Evolutionary conservation across 2,113 vertebrate species (phyloP).

Genomic region (Sakesphorus luctuosus): DNA sequence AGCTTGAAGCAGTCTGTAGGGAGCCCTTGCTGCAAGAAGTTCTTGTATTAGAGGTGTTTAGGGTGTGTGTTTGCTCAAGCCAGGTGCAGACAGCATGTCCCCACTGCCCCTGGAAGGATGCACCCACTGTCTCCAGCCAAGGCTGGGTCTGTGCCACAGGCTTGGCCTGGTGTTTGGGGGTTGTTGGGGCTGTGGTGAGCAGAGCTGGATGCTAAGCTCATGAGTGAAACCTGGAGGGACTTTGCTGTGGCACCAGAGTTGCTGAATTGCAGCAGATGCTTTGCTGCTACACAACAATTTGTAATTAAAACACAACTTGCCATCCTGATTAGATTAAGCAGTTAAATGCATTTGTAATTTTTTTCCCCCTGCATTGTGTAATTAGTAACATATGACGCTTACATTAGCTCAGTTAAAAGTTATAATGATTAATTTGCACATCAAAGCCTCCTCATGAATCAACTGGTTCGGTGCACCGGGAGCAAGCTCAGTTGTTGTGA

Average conservation of each 20-base stretch:
- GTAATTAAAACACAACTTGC: slow-evolving; percentile 66
- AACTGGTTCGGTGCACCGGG: not conserved
- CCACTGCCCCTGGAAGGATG: not conserved
- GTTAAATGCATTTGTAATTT: slow-evolving; percentile 53
- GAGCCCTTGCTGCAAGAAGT: not conserved
- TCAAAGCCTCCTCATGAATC: slow-evolving; percentile 43
- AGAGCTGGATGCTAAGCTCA: not conserved
- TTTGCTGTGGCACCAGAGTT: not conserved
- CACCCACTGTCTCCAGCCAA: not conserved
- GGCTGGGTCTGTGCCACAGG: not conserved
- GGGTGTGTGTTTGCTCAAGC: not conserved
- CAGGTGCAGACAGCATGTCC: fast-evolving
- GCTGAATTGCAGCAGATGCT: not conserved
- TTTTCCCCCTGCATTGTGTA: slow-evolving; percentile 16
- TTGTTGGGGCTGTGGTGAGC: fast-evolving
- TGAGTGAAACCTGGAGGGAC: fast-evolving
- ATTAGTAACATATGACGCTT: slow-evolving; percentile 65
- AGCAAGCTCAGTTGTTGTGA: not conserved
- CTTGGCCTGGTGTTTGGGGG: fast-evolving
- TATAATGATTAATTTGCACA: slow-evolving; percentile 61
- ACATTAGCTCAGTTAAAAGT: slow-evolving; percentile 60
- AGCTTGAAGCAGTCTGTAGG: not conserved
- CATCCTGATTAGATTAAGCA: slow-evolving; percentile 49
- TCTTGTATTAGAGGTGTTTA: not conserved
- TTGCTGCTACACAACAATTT: not conserved